phyloP scores from a whole-genome alignment of 1,140 invertebrate species.

The Orussus abietinus region DNA sequence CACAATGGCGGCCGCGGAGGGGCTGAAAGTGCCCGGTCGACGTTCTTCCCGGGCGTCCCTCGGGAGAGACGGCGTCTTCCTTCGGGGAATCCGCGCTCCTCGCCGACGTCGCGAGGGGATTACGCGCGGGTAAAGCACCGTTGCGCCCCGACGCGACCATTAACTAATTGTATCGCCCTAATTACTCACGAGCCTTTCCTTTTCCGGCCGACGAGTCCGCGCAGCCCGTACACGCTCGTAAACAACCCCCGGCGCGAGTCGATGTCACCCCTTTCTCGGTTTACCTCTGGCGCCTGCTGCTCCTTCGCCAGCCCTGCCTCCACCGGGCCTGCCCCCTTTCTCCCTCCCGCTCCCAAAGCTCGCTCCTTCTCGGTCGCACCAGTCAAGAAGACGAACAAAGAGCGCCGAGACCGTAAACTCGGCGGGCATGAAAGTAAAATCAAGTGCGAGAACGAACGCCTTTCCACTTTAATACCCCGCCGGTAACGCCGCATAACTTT shows the following conservation, averaged over 20 bases:
- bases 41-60: too few species aligned
- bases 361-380: slow-evolving; percentile 10
- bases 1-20: too few species aligned
- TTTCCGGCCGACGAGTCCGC: slow-evolving; percentile 14
- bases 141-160: slow-evolving; percentile 27
- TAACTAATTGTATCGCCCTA: slow-evolving; percentile 35
- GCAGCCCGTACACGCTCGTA: slow-evolving; percentile 25
- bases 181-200: slow-evolving; percentile 31
- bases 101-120: too few species aligned
- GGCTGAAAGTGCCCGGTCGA: too few species aligned
- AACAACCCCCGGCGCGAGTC: slow-evolving; percentile 23
- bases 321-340: slow-evolving; percentile 7
- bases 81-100: too few species aligned
- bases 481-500: slow-evolving; percentile 13
- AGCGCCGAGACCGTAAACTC: slow-evolving; percentile 20
- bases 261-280: slow-evolving; percentile 1
- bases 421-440: slow-evolving; percentile 17
- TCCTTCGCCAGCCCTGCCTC: too few species aligned
- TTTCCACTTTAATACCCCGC: slow-evolving; percentile 15
- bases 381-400: slow-evolving; percentile 27
- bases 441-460: slow-evolving; percentile 21
- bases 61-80: too few species aligned
- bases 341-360: slow-evolving; percentile 1
- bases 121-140: too few species aligned
- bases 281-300: too few species aligned